phyloP scores from a whole-genome alignment of 2,888 invertebrate genomes.

The Torymus tubicola region DNA sequence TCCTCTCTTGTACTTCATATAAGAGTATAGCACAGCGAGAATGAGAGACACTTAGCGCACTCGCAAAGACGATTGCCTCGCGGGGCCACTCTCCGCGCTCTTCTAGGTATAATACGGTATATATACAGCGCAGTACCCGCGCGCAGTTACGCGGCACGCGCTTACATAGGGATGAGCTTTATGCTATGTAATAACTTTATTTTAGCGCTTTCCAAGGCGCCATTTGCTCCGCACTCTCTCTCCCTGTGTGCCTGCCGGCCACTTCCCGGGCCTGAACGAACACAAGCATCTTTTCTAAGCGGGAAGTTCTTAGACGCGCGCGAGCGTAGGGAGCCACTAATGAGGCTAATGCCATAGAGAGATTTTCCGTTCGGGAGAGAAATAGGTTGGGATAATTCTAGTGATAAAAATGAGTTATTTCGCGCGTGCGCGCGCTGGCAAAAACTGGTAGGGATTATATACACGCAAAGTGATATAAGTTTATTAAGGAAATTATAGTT shows the following conservation, averaged over 20 bases:
- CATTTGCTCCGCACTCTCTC: background rate
- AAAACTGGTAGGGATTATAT: background rate
- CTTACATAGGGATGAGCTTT: conserved; percentile 23
- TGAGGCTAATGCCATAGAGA: background rate
- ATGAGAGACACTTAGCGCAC: no score
- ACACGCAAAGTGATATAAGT: background rate
- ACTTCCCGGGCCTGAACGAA: background rate
- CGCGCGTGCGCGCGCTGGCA: no score
- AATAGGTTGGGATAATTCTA: background rate
- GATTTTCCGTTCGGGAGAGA: background rate
- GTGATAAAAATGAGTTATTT: conserved; percentile 16
- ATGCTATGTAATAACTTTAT: conserved; percentile 62
- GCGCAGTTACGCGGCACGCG: conserved; percentile 4
- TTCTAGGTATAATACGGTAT: no score
- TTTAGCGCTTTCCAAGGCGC: conserved; percentile 55
- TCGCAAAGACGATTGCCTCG: no score
- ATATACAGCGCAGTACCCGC: no score
- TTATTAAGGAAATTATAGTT: background rate
- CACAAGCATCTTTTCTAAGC: no score
- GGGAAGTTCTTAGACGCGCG: no score
- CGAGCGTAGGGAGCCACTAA: background rate
- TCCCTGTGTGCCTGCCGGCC: background rate
- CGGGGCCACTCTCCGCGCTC: no score
- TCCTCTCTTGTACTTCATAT: no score
- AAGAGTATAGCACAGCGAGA: no score